Conservation (phyloP, 1,140 invertebrate species). For the Drosophila parvula region DNA sequence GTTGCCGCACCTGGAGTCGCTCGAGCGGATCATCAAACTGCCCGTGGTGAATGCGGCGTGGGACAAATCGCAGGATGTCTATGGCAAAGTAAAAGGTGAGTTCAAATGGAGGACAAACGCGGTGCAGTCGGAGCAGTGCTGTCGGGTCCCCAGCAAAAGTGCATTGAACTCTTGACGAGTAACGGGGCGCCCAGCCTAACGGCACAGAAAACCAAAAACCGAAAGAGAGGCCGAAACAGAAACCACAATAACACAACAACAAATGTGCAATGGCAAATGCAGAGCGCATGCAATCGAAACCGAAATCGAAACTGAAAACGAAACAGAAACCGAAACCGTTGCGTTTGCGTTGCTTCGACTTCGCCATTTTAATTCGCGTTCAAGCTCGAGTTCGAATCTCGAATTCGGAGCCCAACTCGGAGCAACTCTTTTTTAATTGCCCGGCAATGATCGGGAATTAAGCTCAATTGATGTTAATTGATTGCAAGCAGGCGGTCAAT, state of each 20-base stretch:
- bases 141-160: slow-evolving; percentile 12
- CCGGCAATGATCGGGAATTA: slow-evolving; percentile 48
- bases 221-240: slow-evolving; percentile 27
- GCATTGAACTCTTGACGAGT: slow-evolving; percentile 62
- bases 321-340: slow-evolving; percentile 46
- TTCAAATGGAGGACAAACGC: slow-evolving; percentile 18
- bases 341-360: slow-evolving; percentile 30
- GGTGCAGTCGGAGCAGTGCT: neutral
- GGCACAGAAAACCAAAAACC: slow-evolving; percentile 23
- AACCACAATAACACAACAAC: slow-evolving; percentile 28
- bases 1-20: slow-evolving; percentile 85
- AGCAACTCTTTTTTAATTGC: slow-evolving; percentile 35
- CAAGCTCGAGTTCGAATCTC: slow-evolving; percentile 26
- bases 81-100: slow-evolving; percentile 86
- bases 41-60: slow-evolving; percentile 86
- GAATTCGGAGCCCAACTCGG: slow-evolving; percentile 15
- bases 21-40: slow-evolving; percentile 86
- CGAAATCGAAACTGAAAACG: slow-evolving; percentile 17
- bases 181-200: slow-evolving; percentile 49
- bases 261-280: slow-evolving; percentile 11
- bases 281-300: slow-evolving; percentile 38
- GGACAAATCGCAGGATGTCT: slow-evolving; percentile 85
- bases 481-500: slow-evolving; percentile 27
- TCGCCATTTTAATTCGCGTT: slow-evolving; percentile 45
- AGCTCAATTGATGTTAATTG: slow-evolving; percentile 66